Percentiles rank a stretch among this genome's conserved stretches.
Evolutionary conservation across 2,797 vertebrate species (phyloP).

Genomic region (Erithacus rubecula): DNA sequence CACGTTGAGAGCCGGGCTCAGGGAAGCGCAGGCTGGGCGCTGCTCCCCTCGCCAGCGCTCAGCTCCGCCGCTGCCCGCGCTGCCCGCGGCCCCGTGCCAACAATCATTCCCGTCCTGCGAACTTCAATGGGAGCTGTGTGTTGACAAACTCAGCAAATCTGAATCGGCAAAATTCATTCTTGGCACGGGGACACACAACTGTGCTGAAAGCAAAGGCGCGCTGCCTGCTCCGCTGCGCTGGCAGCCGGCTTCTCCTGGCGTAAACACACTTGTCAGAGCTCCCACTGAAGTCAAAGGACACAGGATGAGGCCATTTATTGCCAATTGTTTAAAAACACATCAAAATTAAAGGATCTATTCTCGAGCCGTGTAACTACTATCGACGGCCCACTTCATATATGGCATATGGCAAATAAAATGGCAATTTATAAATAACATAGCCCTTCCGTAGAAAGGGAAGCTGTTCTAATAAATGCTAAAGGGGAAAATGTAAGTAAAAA

Average conservation of each 20-base stretch:
- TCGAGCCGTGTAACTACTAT: constrained; percentile 11
- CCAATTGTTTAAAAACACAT: constrained; percentile 53
- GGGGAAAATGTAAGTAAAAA: neutral
- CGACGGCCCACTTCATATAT: neutral
- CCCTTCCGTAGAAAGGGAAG: neutral
- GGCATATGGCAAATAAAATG: constrained; percentile 19
- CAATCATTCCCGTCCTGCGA: neutral
- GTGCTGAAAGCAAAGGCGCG: neutral
- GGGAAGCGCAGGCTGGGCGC: neutral
- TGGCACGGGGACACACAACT: neutral
- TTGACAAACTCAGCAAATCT: constrained; percentile 53
- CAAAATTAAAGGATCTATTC: constrained; percentile 44
- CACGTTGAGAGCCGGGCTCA: neutral
- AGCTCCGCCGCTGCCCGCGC: neutral
- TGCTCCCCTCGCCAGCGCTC: neutral
- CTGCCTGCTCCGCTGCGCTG: neutral
- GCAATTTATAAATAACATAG: neutral
- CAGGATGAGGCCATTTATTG: constrained; percentile 32
- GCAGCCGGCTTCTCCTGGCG: neutral
- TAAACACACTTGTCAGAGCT: neutral
- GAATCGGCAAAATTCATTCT: constrained; percentile 44
- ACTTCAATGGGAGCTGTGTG: constrained; percentile 30
- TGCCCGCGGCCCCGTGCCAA: constrained; percentile 34
- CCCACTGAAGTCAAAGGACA: constrained; percentile 1
- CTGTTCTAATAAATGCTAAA: neutral